phyloP scores from a whole-genome alignment of 2,797 vertebrate genomes.

The Thalassophryne amazonica region DNA sequence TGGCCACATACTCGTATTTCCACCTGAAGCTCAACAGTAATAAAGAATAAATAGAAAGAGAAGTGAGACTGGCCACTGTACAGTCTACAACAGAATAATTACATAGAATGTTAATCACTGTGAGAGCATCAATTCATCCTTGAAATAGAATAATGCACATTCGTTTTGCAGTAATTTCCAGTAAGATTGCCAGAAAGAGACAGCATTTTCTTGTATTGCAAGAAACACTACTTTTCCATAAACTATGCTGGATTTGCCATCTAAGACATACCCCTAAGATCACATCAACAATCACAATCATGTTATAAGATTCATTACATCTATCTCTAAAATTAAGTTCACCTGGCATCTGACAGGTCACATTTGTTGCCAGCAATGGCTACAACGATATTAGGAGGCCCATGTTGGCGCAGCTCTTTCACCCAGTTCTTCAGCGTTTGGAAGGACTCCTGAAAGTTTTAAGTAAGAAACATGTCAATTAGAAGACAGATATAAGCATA shows the following conservation, averaged over 20 bases:
- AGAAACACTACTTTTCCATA: no score
- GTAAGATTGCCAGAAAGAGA: no score
- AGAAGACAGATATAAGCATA: not conserved
- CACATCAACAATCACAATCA: not conserved
- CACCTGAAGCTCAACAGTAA: not conserved
- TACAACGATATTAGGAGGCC: constrained; percentile 96
- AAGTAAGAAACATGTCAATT: not conserved
- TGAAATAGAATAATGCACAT: not conserved
- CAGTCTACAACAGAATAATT: not conserved
- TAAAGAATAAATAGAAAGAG: not conserved
- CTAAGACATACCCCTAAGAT: not conserved
- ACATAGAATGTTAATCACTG: not conserved
- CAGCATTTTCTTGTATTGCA: no score
- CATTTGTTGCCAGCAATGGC: constrained; percentile 98
- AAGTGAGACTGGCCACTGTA: not conserved
- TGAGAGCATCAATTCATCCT: not conserved
- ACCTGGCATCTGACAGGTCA: constrained; percentile 94
- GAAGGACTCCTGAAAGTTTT: constrained; percentile 88
- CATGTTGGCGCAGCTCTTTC: constrained; percentile 95
- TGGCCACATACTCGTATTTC: not conserved
- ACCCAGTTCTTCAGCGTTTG: constrained; percentile 98
- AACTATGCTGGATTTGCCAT: no score
- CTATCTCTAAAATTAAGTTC: constrained; percentile 9
- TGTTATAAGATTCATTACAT: no score
- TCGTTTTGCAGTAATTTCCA: not conserved